Conservation (phyloP, 2,888 invertebrate species). For the Aphidius colemani region DNA sequence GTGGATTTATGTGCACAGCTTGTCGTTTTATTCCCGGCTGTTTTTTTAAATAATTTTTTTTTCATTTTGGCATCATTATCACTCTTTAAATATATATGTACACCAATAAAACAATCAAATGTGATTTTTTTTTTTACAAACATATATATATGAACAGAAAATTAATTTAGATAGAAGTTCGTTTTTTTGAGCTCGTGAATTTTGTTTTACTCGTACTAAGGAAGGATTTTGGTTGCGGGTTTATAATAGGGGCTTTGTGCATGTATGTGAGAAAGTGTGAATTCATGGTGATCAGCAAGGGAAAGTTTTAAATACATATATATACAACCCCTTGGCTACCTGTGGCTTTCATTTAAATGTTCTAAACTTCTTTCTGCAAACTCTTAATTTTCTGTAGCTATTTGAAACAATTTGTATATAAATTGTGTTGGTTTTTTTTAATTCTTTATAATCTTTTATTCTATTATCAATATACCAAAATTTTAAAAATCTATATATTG, state of each 20-base stretch:
- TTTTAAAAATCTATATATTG: no score
- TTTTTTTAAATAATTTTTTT: constrained; percentile 29
- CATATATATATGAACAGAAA: constrained; percentile 5
- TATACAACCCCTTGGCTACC: constrained; percentile 50
- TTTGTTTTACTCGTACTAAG: no score
- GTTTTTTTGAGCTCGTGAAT: no score
- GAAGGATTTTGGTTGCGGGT: no score
- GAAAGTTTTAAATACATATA: constrained; percentile 40
- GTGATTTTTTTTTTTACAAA: background rate
- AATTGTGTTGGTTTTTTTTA: no score
- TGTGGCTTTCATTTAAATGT: constrained; percentile 58
- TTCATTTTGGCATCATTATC: constrained; percentile 27
- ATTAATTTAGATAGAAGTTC: constrained; percentile 14
- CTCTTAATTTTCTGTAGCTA: no score
- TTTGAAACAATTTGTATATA: no score
- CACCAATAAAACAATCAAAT: background rate
- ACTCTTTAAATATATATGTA: constrained; percentile 31
- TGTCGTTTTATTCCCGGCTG: constrained; percentile 30
- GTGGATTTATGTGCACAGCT: constrained; percentile 37
- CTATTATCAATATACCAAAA: no score
- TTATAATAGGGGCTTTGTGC: background rate
- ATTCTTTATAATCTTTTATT: no score
- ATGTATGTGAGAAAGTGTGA: constrained; percentile 33
- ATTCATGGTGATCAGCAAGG: constrained; percentile 35
- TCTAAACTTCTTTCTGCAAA: constrained; percentile 44